These are phyloP conservation scores for Apotomis capreana DNA, from an alignment of 2,888 invertebrate species.

Conservation along the genomic window DNA sequence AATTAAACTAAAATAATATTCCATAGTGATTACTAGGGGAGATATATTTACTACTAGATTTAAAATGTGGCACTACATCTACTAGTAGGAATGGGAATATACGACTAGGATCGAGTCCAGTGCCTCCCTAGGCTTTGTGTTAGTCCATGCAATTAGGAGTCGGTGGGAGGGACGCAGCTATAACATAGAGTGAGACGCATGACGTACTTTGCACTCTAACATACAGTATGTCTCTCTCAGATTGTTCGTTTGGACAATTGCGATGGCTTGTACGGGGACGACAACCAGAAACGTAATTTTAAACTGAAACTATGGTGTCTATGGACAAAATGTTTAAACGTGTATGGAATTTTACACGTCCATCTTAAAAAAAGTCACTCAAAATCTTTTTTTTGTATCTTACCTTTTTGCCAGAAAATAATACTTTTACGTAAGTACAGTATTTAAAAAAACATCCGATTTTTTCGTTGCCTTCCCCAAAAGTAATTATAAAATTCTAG, in stretches of 20 bases:
- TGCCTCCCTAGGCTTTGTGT: slow-evolving; percentile 57
- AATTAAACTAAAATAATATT: slow-evolving; percentile 56
- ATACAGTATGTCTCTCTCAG: not conserved
- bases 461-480: slow-evolving; percentile 30
- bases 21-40: slow-evolving; percentile 46
- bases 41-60: slow-evolving; percentile 55
- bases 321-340: not conserved
- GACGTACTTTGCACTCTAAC: slow-evolving; percentile 4
- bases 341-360: too few species aligned
- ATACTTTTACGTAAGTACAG: not conserved
- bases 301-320: not conserved
- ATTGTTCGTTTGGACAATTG: not conserved
- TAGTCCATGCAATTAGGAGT: slow-evolving; percentile 22
- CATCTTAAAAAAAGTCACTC: too few species aligned
- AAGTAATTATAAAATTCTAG: slow-evolving; percentile 1
- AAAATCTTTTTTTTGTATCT: too few species aligned
- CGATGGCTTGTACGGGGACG: slow-evolving; percentile 19
- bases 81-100: slow-evolving; percentile 65
- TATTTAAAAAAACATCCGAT: not conserved
- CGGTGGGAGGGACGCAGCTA: not conserved
- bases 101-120: slow-evolving; percentile 58
- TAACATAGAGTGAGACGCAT: slow-evolving; percentile 13
- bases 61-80: slow-evolving; percentile 73
- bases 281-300: slow-evolving; percentile 16
- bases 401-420: too few species aligned